Evolutionary conservation across 2,888 invertebrate genomes (phyloP).

Genomic region (Drosophila fulvimacula): DNA sequence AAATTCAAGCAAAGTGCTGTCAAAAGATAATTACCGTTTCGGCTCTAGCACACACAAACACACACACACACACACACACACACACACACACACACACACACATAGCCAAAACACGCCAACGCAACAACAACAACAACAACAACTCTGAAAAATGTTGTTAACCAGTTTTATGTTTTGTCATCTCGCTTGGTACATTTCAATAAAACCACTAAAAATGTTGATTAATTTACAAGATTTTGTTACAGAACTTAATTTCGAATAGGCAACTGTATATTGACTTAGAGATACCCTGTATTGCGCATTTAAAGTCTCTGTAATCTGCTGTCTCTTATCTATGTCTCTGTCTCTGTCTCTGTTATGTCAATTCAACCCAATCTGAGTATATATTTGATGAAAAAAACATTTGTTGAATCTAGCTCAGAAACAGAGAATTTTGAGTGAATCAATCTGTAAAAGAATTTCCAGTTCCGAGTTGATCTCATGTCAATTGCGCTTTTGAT

Average conservation of each 20-base stretch:
- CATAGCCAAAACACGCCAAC: constrained; percentile 50
- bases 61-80: constrained; percentile 26
- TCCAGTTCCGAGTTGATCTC: too few relatives aligned
- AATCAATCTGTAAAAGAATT: too few relatives aligned
- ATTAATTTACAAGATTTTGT: constrained; percentile 46
- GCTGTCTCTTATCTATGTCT: too few relatives aligned
- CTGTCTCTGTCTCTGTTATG: too few relatives aligned
- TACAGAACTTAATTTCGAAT: constrained; percentile 26
- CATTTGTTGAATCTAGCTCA: too few relatives aligned
- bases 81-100: constrained; percentile 24
- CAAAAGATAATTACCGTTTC: constrained; percentile 78
- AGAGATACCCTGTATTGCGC: background rate
- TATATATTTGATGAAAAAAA: too few relatives aligned
- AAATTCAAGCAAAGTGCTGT: constrained; percentile 76
- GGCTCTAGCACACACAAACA: constrained; percentile 34
- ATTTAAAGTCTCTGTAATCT: too few relatives aligned
- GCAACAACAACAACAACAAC: constrained; percentile 12
- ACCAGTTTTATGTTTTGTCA: constrained; percentile 53
- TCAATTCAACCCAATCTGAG: too few relatives aligned
- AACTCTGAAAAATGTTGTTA: constrained; percentile 26
- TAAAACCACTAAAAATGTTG: constrained; percentile 43
- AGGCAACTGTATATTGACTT: background rate
- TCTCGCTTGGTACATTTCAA: constrained; percentile 34
- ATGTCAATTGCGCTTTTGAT: too few relatives aligned
- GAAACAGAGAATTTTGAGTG: too few relatives aligned